Evolutionary conservation across 2,888 invertebrate genomes (phyloP), one percentile per base, ranked within the genome.

Genomic region (Lucinisca nassula): DNA sequence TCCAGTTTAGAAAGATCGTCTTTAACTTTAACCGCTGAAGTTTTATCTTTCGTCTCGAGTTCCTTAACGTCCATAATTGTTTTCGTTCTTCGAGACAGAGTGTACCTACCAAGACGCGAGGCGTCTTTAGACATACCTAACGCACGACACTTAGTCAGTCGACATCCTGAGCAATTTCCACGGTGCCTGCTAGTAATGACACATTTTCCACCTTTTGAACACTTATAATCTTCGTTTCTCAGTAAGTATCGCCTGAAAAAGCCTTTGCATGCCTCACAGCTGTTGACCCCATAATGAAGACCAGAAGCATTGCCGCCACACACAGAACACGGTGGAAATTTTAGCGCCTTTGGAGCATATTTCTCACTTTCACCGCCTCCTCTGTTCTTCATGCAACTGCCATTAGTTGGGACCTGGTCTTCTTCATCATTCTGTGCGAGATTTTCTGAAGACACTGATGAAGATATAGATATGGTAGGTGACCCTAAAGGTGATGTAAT

Each of bases 201-300:
- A 79, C 90, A 90, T 12, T 78, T 70, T 8, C 86, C 86, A 21
- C 76, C 78, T 58, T 82, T 90, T 3, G 75, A 77, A 75, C 90
- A 90, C 37, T 90, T 90, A 51, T 85, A 88, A 8, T 84, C 80
- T 30, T 82, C 82, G 35, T 84, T 84, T 32, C 86, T 74, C 0
- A 78, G 80, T 6, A 88, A 58, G 73, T 88, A 90, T 30, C 90
- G 70, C 61, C 90, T 67, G 45, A 90, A 90, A 35, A 90, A 90
- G 12, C 86, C 90, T 79, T 90, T 90, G 45, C 90, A 90, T 2
- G 90, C 90, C 75, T 90, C 90, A 72, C 90, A 90, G 24, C 82
- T 90, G 40, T 82, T 90, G 1, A 84, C 88, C 10, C 90, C 90
- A 73, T 86, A 90, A 78, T 90, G 90, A 14, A 81, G 38, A 3